Base-by-base conservation (phyloP, 2,797 vertebrate genomes). In the Centropyge bicolor region DNA sequence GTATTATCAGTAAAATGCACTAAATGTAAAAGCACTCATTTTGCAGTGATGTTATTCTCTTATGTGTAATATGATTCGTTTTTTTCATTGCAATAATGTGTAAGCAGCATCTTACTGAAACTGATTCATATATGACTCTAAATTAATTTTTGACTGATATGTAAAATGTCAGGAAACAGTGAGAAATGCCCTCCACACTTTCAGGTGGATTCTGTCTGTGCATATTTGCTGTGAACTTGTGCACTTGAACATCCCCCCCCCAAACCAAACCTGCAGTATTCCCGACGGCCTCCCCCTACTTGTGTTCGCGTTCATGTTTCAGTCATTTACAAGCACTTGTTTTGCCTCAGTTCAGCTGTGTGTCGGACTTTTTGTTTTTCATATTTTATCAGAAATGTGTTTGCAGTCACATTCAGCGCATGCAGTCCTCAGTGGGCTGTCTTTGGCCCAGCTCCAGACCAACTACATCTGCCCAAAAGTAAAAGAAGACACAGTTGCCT, bases 391-490 rank as follows among this genome's bases (percentile, higher is more conserved):
- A 76, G 60, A 84, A 76, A 78, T 66, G 72, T 75, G 67, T 82
- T 83, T 76, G 78, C 78, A 27, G 61, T 62, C 73, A 76, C 71
- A 84, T 80, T 80, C 14, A 10, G 60, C 6, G 12, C 63, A 64
- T 62, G 67, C 27, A 16, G 68, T 70, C 78, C 81, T 75, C 48
- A 60, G 83, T 78, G 76, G 68, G 55, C 43, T 5, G 59, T 57
- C 38, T 45, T 66, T 86, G 85, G 89, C 76, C 59, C 14, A 0
- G 10, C 61, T 83, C 84, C 88, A 86, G 68, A 78, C 80, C 49
- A 82, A 88, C 82, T 70, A 57, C 81, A 84, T 82, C 64, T 74
- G 73, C 61, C 75, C 77, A 59, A 72, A 72, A 82, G 73, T 68
- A 66, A 81, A 71, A 79, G 46, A 82, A 82, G 67, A 82, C 35